A percentile compares a stretch with the other conserved stretches of the same genome.
phyloP scores from a whole-genome alignment of 2,113 vertebrate species.

The Zapornia atra region DNA sequence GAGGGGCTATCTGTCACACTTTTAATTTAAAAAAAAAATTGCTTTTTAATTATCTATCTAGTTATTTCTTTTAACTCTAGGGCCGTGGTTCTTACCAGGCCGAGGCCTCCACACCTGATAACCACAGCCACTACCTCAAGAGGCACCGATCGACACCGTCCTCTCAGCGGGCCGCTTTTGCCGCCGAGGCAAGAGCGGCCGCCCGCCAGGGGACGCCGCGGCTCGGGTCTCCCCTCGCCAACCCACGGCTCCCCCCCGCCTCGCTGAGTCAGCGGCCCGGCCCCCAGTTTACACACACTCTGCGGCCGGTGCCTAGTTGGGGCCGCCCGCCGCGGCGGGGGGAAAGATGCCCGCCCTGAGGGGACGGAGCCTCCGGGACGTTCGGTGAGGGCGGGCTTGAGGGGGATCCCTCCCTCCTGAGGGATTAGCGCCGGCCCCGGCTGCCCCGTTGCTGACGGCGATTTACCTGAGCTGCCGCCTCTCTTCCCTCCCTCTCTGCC shows the following conservation, averaged over 20 bases:
- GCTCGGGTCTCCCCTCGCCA: not conserved
- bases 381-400: not conserved
- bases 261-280: not conserved
- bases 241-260: not conserved
- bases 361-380: not conserved
- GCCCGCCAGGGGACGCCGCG: not conserved
- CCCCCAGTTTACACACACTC: not conserved
- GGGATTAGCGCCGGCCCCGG: not conserved
- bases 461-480: not conserved
- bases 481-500: not conserved
- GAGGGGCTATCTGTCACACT: not conserved
- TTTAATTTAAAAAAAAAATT: no score
- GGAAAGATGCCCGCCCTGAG: not conserved
- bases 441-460: not conserved
- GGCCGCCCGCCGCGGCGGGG: not conserved
- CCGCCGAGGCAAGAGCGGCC: not conserved
- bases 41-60: no score
- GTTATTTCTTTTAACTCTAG: not conserved
- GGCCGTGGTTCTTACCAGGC: not conserved
- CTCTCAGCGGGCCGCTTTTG: rapidly evolving
- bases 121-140: not conserved
- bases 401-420: not conserved
- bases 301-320: not conserved
- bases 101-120: not conserved
- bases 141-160: no score